These are phyloP conservation scores for Neolamprologus sp. DNA, from an alignment of 2,113 vertebrate genomes.

Conservation along the genomic window DNA sequence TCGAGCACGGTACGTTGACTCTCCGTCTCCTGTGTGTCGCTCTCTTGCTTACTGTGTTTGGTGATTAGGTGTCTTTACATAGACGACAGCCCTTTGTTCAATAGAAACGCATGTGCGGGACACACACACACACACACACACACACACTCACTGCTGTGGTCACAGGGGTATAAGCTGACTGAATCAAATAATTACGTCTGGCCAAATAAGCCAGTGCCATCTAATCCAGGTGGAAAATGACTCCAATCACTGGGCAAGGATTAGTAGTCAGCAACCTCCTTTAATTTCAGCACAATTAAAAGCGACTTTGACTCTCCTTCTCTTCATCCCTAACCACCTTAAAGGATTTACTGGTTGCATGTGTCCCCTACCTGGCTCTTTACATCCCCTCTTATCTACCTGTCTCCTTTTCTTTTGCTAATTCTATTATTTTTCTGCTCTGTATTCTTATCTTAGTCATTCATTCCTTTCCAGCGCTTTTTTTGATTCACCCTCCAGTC, in stretches of 20 bases:
- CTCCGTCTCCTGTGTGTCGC: not conserved
- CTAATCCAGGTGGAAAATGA: slow-evolving; percentile 73
- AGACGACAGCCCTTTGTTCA: slow-evolving; percentile 4
- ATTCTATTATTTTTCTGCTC: not conserved
- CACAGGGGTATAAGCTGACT: slow-evolving; percentile 38
- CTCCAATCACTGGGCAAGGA: slow-evolving; percentile 60
- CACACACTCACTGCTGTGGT: slow-evolving; percentile 40
- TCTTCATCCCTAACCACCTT: slow-evolving; percentile 14
- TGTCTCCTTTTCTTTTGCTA: not conserved
- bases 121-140: not conserved
- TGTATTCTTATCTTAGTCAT: not conserved
- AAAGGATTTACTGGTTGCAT: slow-evolving; percentile 49
- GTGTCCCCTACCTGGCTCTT: not conserved
- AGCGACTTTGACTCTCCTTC: slow-evolving; percentile 66
- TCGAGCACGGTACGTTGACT: slow-evolving; percentile 84
- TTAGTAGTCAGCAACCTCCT: slow-evolving; percentile 59
- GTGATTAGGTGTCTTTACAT: slow-evolving; percentile 47
- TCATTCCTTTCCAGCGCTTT: not conserved
- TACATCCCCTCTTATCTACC: not conserved
- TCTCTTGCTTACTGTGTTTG: slow-evolving; percentile 18
- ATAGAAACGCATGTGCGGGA: slow-evolving; percentile 18
- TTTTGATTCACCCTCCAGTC: not conserved
- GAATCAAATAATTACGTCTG: slow-evolving; percentile 66
- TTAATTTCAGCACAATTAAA: slow-evolving; percentile 79
- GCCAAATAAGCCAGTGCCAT: slow-evolving; percentile 59